These are phyloP conservation scores for Pentalonia nigronervosa DNA, from an alignment of 1,140 invertebrate genomes.

Conservation along the genomic window DNA sequence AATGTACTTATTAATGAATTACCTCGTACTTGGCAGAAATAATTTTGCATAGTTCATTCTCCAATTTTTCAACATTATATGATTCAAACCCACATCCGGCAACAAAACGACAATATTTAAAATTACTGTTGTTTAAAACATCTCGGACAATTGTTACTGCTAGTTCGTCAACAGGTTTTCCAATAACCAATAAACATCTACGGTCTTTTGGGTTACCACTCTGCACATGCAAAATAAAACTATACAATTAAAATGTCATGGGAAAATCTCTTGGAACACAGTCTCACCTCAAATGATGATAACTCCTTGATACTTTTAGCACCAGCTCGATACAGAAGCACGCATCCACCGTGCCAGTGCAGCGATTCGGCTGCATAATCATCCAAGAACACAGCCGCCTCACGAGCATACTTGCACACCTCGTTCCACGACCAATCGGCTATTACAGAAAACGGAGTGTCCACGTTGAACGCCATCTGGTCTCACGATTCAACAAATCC, in stretches of 20 bases:
- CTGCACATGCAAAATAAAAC: neutral
- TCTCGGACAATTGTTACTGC: neutral
- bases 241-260: neutral
- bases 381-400: constrained; percentile 70
- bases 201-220: constrained; percentile 44
- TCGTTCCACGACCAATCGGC: constrained; percentile 67
- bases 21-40: constrained; percentile 31
- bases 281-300: constrained; percentile 70
- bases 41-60: constrained; percentile 41
- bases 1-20: neutral
- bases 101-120: constrained; percentile 42
- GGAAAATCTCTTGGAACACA: neutral
- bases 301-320: constrained; percentile 69
- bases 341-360: constrained; percentile 72
- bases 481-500: neutral
- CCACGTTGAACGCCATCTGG: neutral
- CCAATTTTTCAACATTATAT: neutral
- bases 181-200: constrained; percentile 31
- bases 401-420: constrained; percentile 69
- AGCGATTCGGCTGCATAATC: constrained; percentile 69
- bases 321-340: constrained; percentile 66
- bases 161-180: constrained; percentile 39
- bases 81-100: constrained; percentile 50
- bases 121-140: constrained; percentile 51
- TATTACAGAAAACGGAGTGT: constrained; percentile 39